Percentiles rank a stretch among this genome's conserved stretches.
These are phyloP conservation scores for Amitus sp. DNA, from an alignment of 2,888 invertebrate genomes.

Conservation along the genomic window DNA sequence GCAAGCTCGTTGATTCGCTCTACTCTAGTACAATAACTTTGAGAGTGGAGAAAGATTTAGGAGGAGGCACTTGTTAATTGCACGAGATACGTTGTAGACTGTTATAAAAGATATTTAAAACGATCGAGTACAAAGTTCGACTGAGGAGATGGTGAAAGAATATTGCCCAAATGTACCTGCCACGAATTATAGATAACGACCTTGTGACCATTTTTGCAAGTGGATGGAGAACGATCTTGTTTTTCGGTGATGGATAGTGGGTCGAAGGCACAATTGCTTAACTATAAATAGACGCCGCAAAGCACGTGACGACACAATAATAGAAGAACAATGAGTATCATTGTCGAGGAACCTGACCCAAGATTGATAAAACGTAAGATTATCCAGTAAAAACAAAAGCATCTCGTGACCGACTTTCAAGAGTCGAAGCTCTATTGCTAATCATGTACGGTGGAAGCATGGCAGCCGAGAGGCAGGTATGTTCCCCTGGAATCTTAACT, in stretches of 20 bases:
- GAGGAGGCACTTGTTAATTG: constrained; percentile 24
- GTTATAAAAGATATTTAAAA: constrained; percentile 4
- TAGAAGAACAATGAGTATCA: constrained; percentile 13
- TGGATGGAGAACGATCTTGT: neutral
- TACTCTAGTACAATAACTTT: neutral
- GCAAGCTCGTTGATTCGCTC: constrained; percentile 7
- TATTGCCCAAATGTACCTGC: constrained; percentile 16
- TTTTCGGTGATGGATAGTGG: neutral
- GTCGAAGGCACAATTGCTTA: neutral
- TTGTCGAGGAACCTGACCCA: neutral
- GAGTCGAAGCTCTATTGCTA: constrained; percentile 41
- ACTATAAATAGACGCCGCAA: neutral
- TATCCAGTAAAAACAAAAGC: neutral
- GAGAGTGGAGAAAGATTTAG: neutral
- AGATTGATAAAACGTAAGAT: constrained; percentile 1
- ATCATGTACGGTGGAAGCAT: constrained; percentile 63
- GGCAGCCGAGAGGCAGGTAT: constrained; percentile 62
- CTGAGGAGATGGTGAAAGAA: neutral
- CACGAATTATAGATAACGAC: neutral
- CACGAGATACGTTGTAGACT: constrained; percentile 10
- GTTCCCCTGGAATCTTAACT: constrained; percentile 28
- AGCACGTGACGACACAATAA: constrained; percentile 14
- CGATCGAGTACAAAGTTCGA: neutral
- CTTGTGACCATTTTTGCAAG: neutral
- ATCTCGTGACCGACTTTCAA: neutral